These are phyloP conservation scores for Rhinatrema bivittatum DNA, from an alignment of 2,797 vertebrate species.

Conservation along the genomic window DNA sequence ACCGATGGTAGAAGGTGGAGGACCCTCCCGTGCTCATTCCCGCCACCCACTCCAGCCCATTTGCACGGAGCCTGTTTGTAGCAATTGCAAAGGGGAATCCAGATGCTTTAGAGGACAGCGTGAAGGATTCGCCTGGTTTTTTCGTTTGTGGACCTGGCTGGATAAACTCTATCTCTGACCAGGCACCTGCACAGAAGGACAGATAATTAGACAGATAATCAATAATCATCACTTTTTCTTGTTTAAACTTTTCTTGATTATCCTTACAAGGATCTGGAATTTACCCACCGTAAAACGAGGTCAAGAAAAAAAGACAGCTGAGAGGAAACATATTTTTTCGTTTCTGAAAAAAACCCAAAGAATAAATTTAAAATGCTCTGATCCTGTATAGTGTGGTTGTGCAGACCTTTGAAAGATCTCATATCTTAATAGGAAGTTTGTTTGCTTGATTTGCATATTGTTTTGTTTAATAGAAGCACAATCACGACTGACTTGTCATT, in stretches of 20 bases:
- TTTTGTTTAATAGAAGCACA: too few relatives aligned
- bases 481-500: too few relatives aligned
- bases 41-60: neutral
- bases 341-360: accelerated
- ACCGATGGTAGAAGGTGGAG: neutral
- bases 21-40: neutral
- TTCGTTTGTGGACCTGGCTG: neutral
- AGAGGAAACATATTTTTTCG: neutral
- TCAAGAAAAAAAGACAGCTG: too few relatives aligned
- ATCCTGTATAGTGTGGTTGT: neutral
- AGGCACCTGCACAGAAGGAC: neutral
- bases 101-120: neutral
- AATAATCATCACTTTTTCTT: neutral
- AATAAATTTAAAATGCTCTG: too few relatives aligned
- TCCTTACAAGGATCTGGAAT: neutral
- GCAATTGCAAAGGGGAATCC: neutral
- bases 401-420: too few relatives aligned
- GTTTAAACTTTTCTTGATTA: neutral
- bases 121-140: neutral
- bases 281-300: too few relatives aligned
- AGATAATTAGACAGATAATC: neutral
- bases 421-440: too few relatives aligned
- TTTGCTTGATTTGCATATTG: too few relatives aligned
- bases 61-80: neutral
- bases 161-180: neutral